These are phyloP conservation scores for Atherinosoma microstoma DNA, from an alignment of 2,797 vertebrate species.

Conservation along the genomic window DNA sequence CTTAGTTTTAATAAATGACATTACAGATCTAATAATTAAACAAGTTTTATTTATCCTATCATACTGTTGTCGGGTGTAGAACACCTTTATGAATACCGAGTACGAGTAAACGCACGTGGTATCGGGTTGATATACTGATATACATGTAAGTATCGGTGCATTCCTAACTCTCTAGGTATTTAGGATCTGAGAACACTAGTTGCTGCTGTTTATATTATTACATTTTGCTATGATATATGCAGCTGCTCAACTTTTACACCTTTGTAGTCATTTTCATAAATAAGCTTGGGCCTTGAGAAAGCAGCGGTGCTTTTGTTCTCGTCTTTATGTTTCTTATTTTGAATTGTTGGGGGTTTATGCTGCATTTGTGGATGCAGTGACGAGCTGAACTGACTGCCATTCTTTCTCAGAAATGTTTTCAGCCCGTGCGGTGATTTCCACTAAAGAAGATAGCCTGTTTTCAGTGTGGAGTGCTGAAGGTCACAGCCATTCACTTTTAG, in stretches of 20 bases:
- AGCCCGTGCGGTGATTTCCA: not conserved
- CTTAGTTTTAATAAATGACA: too few species aligned
- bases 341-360: not conserved
- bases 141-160: too few species aligned
- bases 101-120: too few species aligned
- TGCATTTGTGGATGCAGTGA: not conserved
- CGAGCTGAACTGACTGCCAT: too few species aligned
- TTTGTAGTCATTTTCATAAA: not conserved
- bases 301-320: not conserved
- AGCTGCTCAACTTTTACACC: not conserved
- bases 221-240: not conserved
- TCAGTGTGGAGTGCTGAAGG: not conserved
- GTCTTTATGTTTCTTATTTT: not conserved
- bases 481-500: not conserved
- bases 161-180: too few species aligned
- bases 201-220: not conserved
- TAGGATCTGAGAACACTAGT: not conserved
- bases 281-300: not conserved
- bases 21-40: too few species aligned
- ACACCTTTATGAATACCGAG: too few species aligned
- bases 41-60: too few species aligned
- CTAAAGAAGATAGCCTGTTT: not conserved
- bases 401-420: too few species aligned
- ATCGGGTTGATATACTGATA: too few species aligned
- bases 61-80: too few species aligned